phyloP scores from a whole-genome alignment of 2,797 vertebrate species.

The Hydrocynus forskahlii region DNA sequence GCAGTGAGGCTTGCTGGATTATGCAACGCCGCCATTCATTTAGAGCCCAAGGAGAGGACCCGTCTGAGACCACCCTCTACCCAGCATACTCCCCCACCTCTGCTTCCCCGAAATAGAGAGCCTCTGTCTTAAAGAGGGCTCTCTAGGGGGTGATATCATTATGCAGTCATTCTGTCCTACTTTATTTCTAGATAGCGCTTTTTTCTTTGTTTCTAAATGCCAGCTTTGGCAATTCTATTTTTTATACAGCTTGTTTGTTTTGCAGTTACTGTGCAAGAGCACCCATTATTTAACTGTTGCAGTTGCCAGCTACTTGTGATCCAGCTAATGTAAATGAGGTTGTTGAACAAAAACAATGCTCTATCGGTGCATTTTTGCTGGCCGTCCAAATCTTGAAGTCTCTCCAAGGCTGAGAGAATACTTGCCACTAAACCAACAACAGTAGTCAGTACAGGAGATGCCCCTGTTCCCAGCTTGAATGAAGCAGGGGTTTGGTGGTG shows the following conservation, averaged over 20 bases:
- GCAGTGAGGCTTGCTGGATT: conserved; percentile 81
- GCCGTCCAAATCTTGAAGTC: background rate
- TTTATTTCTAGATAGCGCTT: conserved; percentile 55
- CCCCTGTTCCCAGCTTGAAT: conserved; percentile 10
- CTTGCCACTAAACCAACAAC: background rate
- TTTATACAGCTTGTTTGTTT: conserved; percentile 32
- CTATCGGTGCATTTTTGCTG: background rate
- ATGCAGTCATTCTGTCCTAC: conserved; percentile 63
- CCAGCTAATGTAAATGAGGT: background rate
- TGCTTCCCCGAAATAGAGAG: conserved; percentile 61
- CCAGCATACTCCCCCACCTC: conserved; percentile 50
- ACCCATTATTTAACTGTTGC: background rate
- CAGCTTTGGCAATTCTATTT: conserved; percentile 43
- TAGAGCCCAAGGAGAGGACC: conserved; percentile 68
- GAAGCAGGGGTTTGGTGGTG: conserved; percentile 78
- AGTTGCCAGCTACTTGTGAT: background rate
- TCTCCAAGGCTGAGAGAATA: background rate
- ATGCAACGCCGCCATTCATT: conserved; percentile 87
- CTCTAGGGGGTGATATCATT: conserved; percentile 62
- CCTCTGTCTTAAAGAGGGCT: conserved; percentile 60
- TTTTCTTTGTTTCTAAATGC: conserved; percentile 52
- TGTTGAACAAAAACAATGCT: background rate
- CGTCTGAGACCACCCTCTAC: conserved; percentile 69
- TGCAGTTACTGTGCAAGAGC: conserved; percentile 14
- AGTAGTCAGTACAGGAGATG: conserved; percentile 2